A percentile compares a stretch with the other conserved stretches of the same genome.
Evolutionary conservation across 1,140 invertebrate genomes (phyloP).

Genomic region (Orchestia grillus): DNA sequence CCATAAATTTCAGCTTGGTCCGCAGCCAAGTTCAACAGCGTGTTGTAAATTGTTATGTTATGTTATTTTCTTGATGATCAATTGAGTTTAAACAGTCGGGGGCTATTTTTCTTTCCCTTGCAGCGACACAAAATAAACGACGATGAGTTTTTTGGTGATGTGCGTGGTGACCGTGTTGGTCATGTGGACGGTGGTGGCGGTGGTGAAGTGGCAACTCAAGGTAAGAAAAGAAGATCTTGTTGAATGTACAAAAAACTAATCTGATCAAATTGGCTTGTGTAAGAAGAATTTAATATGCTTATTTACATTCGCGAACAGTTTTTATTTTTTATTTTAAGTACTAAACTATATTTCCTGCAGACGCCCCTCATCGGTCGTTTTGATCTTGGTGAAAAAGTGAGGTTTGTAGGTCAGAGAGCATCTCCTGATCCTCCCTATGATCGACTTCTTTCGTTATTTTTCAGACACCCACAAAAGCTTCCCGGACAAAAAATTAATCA

Average conservation of each 20-base stretch:
- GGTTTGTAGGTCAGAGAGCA: too few species aligned
- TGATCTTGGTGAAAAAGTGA: too few species aligned
- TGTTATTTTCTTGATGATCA: neutral
- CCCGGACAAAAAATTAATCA: too few species aligned
- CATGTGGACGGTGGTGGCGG: neutral
- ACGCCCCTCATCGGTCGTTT: too few species aligned
- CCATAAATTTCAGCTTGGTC: too few species aligned
- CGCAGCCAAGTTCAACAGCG: too few species aligned
- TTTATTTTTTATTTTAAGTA: neutral
- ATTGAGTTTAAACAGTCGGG: neutral
- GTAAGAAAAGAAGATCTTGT: neutral
- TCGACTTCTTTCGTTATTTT: too few species aligned
- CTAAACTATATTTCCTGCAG: too few species aligned
- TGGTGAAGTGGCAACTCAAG: neutral
- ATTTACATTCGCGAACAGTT: neutral
- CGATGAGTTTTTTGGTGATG: neutral
- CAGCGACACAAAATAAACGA: neutral
- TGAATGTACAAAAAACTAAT: neutral
- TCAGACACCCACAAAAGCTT: too few species aligned
- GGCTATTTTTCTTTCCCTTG: neutral
- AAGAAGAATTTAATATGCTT: neutral
- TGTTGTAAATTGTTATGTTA: too few species aligned
- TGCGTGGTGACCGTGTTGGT: neutral
- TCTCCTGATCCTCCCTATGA: too few species aligned
- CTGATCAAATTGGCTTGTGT: neutral